phyloP scores from a whole-genome alignment of 2,888 invertebrate species.

The Pseudolycoriella hygida region DNA sequence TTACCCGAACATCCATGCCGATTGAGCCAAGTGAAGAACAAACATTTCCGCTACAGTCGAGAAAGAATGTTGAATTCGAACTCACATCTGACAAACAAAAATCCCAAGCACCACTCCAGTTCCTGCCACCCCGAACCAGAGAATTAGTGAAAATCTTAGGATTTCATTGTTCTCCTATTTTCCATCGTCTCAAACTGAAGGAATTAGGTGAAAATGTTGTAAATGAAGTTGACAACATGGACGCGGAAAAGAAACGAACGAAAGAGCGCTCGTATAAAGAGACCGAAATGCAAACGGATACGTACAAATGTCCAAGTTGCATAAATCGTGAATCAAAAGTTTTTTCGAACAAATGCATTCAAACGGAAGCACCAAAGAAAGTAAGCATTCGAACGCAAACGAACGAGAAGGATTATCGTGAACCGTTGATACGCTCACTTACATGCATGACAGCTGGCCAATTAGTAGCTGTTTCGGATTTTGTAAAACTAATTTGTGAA shows the following conservation, averaged over 20 bases:
- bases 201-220: not conserved
- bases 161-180: not conserved
- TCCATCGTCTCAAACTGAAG: conserved; percentile 1
- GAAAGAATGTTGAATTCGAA: not conserved
- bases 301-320: not conserved
- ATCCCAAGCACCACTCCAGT: not conserved
- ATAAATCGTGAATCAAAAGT: not conserved
- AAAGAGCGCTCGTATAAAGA: not conserved
- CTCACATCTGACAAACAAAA: not conserved
- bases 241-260: not conserved
- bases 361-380: not conserved
- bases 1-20: conserved; percentile 1
- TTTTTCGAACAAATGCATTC: not conserved
- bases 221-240: not conserved
- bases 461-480: conserved; percentile 9
- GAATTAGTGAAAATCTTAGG: conserved; percentile 1
- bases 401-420: conserved; percentile 4
- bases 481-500: conserved; percentile 5
- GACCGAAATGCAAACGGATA: not conserved
- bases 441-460: conserved; percentile 8
- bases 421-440: conserved; percentile 2
- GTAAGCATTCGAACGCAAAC: conserved; percentile 1
- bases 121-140: not conserved
- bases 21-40: not conserved
- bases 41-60: conserved; percentile 1